Evolutionary conservation across 2,888 invertebrate species (phyloP).

Genomic region (Sphinx pinastri): DNA sequence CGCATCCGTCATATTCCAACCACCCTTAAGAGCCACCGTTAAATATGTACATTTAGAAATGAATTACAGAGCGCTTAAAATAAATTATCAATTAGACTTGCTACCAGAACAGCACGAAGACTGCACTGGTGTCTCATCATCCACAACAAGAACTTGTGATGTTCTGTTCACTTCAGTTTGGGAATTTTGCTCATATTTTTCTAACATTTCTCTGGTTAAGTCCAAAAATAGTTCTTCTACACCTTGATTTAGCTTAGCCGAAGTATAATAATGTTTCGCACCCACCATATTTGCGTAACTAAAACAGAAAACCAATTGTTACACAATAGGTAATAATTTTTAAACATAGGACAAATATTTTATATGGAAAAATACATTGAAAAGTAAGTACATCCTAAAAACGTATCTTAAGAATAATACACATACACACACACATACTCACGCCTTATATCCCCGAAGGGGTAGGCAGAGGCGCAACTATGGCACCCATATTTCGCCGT

Average conservation of each 20-base stretch:
- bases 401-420: no score
- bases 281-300: slow-evolving; percentile 96
- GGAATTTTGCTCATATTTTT: slow-evolving; percentile 58
- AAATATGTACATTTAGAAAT: slow-evolving; percentile 6
- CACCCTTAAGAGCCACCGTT: no score
- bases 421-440: no score
- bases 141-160: slow-evolving; percentile 71
- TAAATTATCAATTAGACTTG: slow-evolving; percentile 10
- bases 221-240: slow-evolving; percentile 96
- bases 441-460: no score
- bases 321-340: no score
- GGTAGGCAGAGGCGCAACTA: no score
- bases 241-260: slow-evolving; percentile 95
- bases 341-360: no score
- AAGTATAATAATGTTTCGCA: slow-evolving; percentile 96
- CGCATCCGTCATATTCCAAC: no score
- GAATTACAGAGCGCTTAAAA: not conserved
- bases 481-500: no score
- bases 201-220: slow-evolving; percentile 90
- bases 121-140: slow-evolving; percentile 67
- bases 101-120: slow-evolving; percentile 66
- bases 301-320: slow-evolving; percentile 48
- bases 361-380: no score
- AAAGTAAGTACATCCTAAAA: no score
- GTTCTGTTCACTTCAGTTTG: slow-evolving; percentile 56